Evolutionary conservation across 2,888 invertebrate species (phyloP).

Genomic region (Tuta absoluta): DNA sequence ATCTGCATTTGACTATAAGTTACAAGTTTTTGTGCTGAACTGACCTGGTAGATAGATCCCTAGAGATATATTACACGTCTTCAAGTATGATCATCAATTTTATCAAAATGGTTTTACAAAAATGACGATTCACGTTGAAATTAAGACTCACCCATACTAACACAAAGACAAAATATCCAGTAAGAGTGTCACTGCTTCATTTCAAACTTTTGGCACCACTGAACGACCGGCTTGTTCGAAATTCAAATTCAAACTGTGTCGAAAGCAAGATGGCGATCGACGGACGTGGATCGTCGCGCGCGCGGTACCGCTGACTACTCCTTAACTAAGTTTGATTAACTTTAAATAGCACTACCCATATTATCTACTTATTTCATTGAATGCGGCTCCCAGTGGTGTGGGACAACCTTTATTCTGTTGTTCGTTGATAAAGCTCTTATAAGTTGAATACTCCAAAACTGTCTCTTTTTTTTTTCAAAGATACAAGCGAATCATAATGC

Average conservation of each 20-base stretch:
- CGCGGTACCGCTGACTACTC: constrained; percentile 78
- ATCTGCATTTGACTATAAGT: too few relatives aligned
- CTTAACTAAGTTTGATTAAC: constrained; percentile 84
- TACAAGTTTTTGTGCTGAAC: too few relatives aligned
- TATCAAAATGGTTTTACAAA: neutral
- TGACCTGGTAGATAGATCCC: too few relatives aligned
- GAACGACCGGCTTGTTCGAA: constrained; percentile 61
- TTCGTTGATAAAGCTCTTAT: constrained; percentile 44
- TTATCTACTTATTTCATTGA: constrained; percentile 82
- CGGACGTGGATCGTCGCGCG: constrained; percentile 61
- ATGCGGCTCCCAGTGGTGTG: constrained; percentile 64
- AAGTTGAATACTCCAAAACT: constrained; percentile 34
- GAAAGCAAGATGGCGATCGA: constrained; percentile 56
- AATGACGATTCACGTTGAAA: too few relatives aligned
- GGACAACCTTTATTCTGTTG: constrained; percentile 57
- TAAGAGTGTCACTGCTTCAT: constrained; percentile 67
- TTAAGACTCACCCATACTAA: constrained; percentile 26
- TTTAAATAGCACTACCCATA: constrained; percentile 83
- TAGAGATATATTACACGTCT: too few relatives aligned
- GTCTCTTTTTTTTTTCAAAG: neutral
- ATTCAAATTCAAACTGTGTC: constrained; percentile 59
- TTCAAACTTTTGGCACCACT: constrained; percentile 53
- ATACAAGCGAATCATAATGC: neutral
- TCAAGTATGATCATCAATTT: too few relatives aligned
- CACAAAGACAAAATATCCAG: constrained; percentile 53